phyloP scores from a whole-genome alignment of 1,140 invertebrate species.

The Ptiloglossa arizonensis region DNA sequence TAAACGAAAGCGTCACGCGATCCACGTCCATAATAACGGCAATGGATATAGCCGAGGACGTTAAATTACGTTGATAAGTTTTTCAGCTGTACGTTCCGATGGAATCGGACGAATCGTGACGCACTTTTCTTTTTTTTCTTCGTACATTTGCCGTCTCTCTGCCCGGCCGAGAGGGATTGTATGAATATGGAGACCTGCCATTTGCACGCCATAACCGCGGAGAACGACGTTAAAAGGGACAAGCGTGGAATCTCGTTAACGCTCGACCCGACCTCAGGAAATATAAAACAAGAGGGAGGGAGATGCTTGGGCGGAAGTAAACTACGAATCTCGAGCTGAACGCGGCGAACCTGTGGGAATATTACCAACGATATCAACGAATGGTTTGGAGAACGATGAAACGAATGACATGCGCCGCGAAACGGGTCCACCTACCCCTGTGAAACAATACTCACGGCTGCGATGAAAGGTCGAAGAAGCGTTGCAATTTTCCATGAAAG shows the following conservation, averaged over 20 bases:
- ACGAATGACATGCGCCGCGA: too few relatives aligned
- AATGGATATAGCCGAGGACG: constrained; percentile 39
- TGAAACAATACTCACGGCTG: too few relatives aligned
- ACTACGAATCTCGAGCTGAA: too few relatives aligned
- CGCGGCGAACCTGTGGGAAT: too few relatives aligned
- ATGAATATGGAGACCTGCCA: constrained; percentile 60
- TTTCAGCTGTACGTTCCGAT: constrained; percentile 13
- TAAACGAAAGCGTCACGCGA: constrained; percentile 5
- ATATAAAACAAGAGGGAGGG: not conserved
- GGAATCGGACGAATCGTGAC: constrained; percentile 37
- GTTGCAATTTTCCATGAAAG: not conserved
- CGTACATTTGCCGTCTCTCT: not conserved
- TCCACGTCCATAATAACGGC: constrained; percentile 38
- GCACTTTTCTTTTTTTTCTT: constrained; percentile 27
- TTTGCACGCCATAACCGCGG: constrained; percentile 28
- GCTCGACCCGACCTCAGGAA: constrained; percentile 6
- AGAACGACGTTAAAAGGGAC: constrained; percentile 36
- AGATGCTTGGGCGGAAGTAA: too few relatives aligned
- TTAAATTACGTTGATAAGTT: constrained; percentile 36
- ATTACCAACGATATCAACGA: too few relatives aligned
- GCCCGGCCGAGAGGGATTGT: constrained; percentile 1
- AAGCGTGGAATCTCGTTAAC: constrained; percentile 33
- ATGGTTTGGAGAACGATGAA: too few relatives aligned
- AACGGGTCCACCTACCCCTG: too few relatives aligned
- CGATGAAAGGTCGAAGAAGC: not conserved